A percentile compares a stretch with the other conserved stretches of the same genome.
phyloP scores from a whole-genome alignment of 2,797 vertebrate genomes.

The Lagorchestes hirsutus region DNA sequence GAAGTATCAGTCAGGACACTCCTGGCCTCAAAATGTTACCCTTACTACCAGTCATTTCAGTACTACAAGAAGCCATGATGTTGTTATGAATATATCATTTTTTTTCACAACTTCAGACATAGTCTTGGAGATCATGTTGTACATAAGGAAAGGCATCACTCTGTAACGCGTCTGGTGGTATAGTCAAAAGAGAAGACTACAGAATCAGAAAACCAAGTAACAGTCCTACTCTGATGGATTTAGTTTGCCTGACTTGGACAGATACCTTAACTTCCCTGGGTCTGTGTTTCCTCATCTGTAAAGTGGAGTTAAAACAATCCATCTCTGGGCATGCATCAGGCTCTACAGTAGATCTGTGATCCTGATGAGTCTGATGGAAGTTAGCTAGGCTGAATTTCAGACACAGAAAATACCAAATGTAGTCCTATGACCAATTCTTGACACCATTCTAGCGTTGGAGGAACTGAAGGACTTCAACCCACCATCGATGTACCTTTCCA shows the following conservation, averaged over 20 bases:
- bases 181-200: not conserved
- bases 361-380: not conserved
- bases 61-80: not conserved
- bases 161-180: not conserved
- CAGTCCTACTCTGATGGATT: not conserved
- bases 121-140: not conserved
- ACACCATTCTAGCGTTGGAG: not conserved
- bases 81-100: not conserved
- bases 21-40: not conserved
- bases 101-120: not conserved
- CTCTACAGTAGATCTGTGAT: not conserved
- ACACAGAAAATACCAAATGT: not conserved
- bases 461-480: accelerated
- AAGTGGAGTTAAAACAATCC: not conserved
- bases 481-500: not conserved
- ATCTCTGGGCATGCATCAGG: not conserved
- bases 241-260: not conserved
- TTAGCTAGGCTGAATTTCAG: not conserved
- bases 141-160: accelerated
- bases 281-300: not conserved
- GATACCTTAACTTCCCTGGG: not conserved
- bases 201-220: not conserved
- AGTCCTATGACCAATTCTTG: not conserved
- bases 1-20: not conserved
- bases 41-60: not conserved